phyloP scores from a whole-genome alignment of 2,888 invertebrate genomes.

The Chalcosyrphus nemorum region DNA sequence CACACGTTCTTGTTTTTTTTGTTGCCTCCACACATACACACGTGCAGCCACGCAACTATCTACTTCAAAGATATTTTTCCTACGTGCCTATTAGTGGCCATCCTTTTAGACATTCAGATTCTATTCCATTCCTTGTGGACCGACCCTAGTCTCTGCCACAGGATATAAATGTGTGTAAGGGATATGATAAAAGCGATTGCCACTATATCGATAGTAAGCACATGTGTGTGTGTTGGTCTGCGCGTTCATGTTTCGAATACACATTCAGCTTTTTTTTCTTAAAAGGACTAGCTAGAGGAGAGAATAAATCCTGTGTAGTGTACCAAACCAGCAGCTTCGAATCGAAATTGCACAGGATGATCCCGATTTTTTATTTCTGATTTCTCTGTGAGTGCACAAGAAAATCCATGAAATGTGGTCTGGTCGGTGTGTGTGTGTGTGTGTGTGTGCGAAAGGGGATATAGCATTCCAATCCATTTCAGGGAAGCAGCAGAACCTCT shows the following conservation, averaged over 20 bases:
- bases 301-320: conserved; percentile 55
- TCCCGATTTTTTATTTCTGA: conserved; percentile 42
- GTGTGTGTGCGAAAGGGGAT: conserved; percentile 53
- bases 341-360: conserved; percentile 58
- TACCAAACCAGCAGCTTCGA: conserved; percentile 28
- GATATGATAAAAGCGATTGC: conserved; percentile 70
- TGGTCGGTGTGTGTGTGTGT: no score
- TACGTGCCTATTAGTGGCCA: conserved; percentile 72
- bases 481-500: not conserved
- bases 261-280: conserved; percentile 8
- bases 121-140: conserved; percentile 58
- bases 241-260: conserved; percentile 51
- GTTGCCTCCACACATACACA: conserved; percentile 12
- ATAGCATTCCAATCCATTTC: conserved; percentile 68
- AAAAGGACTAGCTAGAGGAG: not conserved
- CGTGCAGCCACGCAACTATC: conserved; percentile 67
- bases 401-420: conserved; percentile 56
- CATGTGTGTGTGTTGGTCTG: not conserved
- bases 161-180: conserved; percentile 69
- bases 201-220: conserved; percentile 19
- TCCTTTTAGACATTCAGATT: conserved; percentile 71
- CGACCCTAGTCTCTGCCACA: conserved; percentile 37
- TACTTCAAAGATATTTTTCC: conserved; percentile 67
- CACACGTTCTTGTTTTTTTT: conserved; percentile 55
- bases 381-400: conserved; percentile 20